Conservation (phyloP, 2,113 vertebrate species). For the Ptychochromis oligacanthus region DNA sequence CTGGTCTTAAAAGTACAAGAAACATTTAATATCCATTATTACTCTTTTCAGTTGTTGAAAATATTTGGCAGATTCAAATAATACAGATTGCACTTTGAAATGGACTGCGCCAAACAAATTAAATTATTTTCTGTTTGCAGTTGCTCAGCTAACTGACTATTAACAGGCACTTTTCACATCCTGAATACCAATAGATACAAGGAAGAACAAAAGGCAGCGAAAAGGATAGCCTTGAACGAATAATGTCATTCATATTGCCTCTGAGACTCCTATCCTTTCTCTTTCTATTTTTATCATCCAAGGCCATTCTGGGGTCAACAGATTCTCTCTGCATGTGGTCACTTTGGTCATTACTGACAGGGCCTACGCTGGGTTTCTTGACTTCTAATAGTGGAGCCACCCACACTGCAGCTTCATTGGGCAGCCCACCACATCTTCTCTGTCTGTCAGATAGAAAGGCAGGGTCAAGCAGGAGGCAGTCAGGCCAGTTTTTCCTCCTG, state of each 20-base stretch:
- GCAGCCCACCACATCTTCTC: background rate
- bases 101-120: constrained; percentile 33
- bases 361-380: constrained; percentile 15
- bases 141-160: constrained; percentile 2
- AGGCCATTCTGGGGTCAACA: constrained; percentile 3
- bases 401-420: constrained; percentile 17
- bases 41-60: background rate
- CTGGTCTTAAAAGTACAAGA: background rate
- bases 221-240: background rate
- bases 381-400: constrained; percentile 9
- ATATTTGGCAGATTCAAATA: constrained; percentile 16
- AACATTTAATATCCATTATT: constrained; percentile 27
- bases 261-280: background rate
- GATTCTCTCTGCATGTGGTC: constrained; percentile 38
- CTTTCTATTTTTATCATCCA: constrained; percentile 1
- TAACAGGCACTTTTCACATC: background rate
- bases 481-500: background rate
- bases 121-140: constrained; percentile 16
- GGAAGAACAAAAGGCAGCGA: background rate
- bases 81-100: constrained; percentile 41
- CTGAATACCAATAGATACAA: constrained; percentile 11
- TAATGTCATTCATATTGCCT: background rate
- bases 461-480: constrained; percentile 25
- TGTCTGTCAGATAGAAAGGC: constrained; percentile 18
- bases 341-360: constrained; percentile 17